Conservation (phyloP, 1,140 invertebrate species). For the Meloidogyne hapla region DNA sequence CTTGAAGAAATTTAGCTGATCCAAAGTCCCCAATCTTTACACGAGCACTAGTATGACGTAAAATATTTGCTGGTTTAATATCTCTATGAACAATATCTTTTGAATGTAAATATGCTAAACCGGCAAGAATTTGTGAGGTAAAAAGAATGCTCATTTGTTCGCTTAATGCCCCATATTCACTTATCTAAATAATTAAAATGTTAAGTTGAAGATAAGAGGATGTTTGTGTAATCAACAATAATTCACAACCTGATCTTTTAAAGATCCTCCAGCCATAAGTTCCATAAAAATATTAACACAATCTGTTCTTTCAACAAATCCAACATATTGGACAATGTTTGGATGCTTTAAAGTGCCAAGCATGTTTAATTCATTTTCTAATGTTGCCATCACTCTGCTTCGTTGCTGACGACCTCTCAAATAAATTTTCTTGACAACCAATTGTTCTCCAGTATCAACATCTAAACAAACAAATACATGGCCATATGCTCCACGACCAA, state of each 20-base stretch:
- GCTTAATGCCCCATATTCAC: constrained; percentile 47
- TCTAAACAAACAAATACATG: constrained; percentile 51
- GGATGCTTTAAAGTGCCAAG: constrained; percentile 40
- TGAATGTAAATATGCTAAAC: constrained; percentile 42
- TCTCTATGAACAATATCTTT: constrained; percentile 46
- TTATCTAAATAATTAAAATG: constrained; percentile 38
- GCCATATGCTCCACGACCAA: constrained; percentile 42
- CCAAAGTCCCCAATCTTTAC: constrained; percentile 50
- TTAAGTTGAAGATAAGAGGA: no score
- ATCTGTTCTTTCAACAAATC: constrained; percentile 33
- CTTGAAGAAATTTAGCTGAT: constrained; percentile 47
- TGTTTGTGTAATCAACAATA: no score
- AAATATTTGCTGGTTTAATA: constrained; percentile 50
- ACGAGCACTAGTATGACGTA: constrained; percentile 42
- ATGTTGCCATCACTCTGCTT: constrained; percentile 39
- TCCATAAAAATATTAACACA: constrained; percentile 52
- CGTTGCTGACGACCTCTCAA: constrained; percentile 34
- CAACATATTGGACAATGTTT: constrained; percentile 51
- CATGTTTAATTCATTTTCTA: constrained; percentile 50
- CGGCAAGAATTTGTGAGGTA: constrained; percentile 39
- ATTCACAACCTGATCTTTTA: constrained; percentile 42
- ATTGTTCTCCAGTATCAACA: constrained; percentile 47
- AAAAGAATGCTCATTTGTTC: constrained; percentile 40
- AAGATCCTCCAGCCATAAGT: constrained; percentile 47
- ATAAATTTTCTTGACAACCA: constrained; percentile 48